A percentile compares a stretch with the other conserved stretches of the same genome.
Evolutionary conservation across 2,113 vertebrate species (phyloP).

Genomic region (Cryptotis parvus): DNA sequence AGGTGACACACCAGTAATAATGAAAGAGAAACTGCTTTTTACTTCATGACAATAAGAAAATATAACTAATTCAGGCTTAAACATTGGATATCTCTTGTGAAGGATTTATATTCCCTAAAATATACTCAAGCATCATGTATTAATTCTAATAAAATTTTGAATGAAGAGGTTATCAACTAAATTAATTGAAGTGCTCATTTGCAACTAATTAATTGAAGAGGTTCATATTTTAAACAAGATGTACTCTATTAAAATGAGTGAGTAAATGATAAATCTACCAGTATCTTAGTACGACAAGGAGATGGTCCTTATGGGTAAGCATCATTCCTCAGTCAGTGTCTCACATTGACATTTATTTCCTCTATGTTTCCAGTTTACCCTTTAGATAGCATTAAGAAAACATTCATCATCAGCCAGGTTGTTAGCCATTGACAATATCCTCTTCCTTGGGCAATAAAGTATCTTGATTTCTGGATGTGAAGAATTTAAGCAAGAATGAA

Average conservation of each 20-base stretch:
- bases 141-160: constrained; percentile 51
- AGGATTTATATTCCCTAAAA: constrained; percentile 65
- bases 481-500: constrained; percentile 51
- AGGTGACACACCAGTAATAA: no score
- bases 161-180: constrained; percentile 53
- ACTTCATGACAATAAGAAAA: constrained; percentile 39
- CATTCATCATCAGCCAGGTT: constrained; percentile 59
- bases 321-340: constrained; percentile 52
- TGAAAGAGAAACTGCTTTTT: constrained; percentile 45
- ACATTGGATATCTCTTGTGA: constrained; percentile 37
- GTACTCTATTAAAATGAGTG: constrained; percentile 54
- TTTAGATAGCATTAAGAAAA: constrained; percentile 72
- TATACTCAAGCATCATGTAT: constrained; percentile 18
- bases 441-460: constrained; percentile 68
- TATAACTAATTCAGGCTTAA: constrained; percentile 36
- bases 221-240: constrained; percentile 50
- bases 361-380: constrained; percentile 72
- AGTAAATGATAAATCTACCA: constrained; percentile 59
- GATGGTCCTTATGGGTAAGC: neutral
- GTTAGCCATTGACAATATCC: constrained; percentile 54
- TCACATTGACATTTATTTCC: constrained; percentile 75
- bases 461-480: constrained; percentile 59
- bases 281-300: neutral
- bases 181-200: constrained; percentile 42
- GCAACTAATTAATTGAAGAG: neutral